Evolutionary conservation across 2,113 vertebrate genomes (phyloP).

Genomic region (Siniperca knerii): DNA sequence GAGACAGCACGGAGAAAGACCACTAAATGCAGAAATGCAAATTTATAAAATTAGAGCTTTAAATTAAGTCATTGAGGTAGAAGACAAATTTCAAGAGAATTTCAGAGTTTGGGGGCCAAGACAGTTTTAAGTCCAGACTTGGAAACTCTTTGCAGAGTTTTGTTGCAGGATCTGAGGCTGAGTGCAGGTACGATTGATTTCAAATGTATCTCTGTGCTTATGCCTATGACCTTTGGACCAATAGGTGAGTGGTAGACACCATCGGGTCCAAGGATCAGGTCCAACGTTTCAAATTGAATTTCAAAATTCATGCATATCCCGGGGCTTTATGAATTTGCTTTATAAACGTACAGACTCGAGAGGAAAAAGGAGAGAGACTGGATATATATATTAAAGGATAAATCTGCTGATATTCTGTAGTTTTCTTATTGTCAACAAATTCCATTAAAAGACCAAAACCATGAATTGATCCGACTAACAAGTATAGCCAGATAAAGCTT

Average conservation of each 20-base stretch:
- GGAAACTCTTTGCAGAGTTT: too few relatives aligned
- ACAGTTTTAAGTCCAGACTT: not conserved
- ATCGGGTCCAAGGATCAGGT: not conserved
- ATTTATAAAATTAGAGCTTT: not conserved
- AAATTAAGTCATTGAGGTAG: not conserved
- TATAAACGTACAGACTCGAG: not conserved
- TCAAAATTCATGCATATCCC: not conserved
- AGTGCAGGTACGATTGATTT: not conserved
- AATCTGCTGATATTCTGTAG: too few relatives aligned
- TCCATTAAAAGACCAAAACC: too few relatives aligned
- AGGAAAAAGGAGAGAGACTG: not conserved
- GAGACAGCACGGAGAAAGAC: not conserved
- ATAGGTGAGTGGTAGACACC: not conserved
- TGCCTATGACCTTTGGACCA: not conserved
- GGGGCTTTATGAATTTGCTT: not conserved
- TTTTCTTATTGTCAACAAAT: too few relatives aligned
- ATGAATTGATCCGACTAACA: too few relatives aligned
- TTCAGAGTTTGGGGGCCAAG: not conserved
- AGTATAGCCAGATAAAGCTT: too few relatives aligned
- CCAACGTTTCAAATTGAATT: not conserved
- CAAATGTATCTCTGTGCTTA: not conserved
- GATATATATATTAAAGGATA: too few relatives aligned
- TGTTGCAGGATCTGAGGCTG: not conserved
- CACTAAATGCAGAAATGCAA: not conserved
- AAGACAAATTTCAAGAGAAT: not conserved